Percentiles rank a stretch among this genome's conserved stretches.
Evolutionary conservation across 2,888 invertebrate species (phyloP).

Genomic region (Chironomus riparius): DNA sequence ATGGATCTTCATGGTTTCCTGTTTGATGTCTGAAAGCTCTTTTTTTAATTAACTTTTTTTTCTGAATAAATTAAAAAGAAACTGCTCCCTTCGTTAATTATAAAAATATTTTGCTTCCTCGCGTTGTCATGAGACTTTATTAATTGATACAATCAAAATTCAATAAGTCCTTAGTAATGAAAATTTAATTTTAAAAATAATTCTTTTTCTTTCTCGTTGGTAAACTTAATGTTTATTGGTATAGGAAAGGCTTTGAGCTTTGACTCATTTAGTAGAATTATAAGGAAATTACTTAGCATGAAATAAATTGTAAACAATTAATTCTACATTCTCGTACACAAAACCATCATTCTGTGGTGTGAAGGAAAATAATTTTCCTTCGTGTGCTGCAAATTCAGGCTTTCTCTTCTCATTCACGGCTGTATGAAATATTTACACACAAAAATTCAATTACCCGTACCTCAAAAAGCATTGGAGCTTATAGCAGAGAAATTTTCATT

Average conservation of each 20-base stretch:
- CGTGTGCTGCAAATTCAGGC: background rate
- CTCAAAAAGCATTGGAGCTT: background rate
- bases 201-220: background rate
- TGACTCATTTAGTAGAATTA: too few relatives aligned
- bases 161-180: too few relatives aligned
- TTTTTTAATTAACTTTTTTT: too few relatives aligned
- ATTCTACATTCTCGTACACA: background rate
- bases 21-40: too few relatives aligned
- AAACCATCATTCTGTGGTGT: background rate
- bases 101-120: too few relatives aligned
- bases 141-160: too few relatives aligned
- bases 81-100: too few relatives aligned
- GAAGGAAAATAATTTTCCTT: background rate
- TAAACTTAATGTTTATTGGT: background rate
- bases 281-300: background rate
- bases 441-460: background rate
- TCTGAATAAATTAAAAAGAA: too few relatives aligned
- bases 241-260: background rate
- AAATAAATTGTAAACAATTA: background rate
- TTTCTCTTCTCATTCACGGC: background rate
- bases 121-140: too few relatives aligned
- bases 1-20: too few relatives aligned
- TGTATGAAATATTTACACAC: background rate
- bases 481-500: background rate
- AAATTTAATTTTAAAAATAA: background rate